Conservation (phyloP, 2,113 vertebrate species). For the Catagonus wagneri region DNA sequence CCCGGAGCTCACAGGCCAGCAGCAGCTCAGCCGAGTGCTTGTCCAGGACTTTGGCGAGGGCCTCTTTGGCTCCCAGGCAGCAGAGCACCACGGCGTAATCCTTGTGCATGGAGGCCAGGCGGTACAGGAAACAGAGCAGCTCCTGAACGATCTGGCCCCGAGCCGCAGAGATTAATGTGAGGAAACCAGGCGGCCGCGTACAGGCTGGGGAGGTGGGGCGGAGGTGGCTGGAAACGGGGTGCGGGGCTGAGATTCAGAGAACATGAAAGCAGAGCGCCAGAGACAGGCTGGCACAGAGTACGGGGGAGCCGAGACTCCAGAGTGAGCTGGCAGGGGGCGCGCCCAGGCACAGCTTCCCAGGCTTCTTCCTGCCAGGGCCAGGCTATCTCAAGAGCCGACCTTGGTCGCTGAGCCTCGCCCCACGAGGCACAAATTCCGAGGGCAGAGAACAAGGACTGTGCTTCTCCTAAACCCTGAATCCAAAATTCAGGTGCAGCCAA, state of each 20-base stretch:
- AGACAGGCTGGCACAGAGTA: neutral
- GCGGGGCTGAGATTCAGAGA: neutral
- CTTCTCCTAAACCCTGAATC: neutral
- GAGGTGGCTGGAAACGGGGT: neutral
- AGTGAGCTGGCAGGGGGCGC: neutral
- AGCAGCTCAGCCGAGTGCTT: constrained; percentile 90
- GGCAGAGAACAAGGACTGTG: neutral
- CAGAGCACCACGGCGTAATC: constrained; percentile 96
- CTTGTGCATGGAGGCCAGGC: constrained; percentile 93
- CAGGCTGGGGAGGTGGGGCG: neutral
- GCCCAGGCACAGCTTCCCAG: neutral
- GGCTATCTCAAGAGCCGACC: neutral
- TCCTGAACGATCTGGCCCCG: constrained; percentile 91
- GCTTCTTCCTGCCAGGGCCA: neutral
- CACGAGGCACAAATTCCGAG: neutral
- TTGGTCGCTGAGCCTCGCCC: neutral
- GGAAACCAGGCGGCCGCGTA: neutral
- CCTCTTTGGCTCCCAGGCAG: constrained; percentile 90
- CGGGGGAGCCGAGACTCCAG: neutral
- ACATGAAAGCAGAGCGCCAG: neutral
- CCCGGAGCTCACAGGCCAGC: constrained; percentile 90
- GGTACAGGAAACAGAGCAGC: constrained; percentile 92
- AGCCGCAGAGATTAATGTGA: neutral
- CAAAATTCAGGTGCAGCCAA: neutral
- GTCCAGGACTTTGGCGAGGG: constrained; percentile 92